A percentile compares a stretch with the other conserved stretches of the same genome.
Conservation (phyloP, 2,113 vertebrate genomes). For the Trinectes maculatus region DNA sequence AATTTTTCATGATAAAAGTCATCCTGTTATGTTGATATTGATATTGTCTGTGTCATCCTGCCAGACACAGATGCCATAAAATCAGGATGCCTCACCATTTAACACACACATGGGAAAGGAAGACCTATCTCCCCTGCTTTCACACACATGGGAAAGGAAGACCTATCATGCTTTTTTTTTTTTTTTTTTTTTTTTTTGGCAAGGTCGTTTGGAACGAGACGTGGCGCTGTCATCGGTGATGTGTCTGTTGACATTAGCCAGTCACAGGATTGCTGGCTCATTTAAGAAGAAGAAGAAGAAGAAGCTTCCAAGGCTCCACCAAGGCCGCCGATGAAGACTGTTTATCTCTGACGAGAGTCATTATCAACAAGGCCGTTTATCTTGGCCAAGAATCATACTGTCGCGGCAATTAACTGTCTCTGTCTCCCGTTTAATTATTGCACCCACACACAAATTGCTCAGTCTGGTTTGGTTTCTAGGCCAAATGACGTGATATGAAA, state of each 20-base stretch:
- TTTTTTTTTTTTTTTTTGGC: constrained; percentile 10
- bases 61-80: not conserved
- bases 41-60: not conserved
- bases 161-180: too few relatives aligned
- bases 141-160: not conserved
- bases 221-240: constrained; percentile 40
- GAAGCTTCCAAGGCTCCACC: constrained; percentile 63
- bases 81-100: constrained; percentile 17
- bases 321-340: constrained; percentile 50
- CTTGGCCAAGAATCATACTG: constrained; percentile 36
- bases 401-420: constrained; percentile 20
- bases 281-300: constrained; percentile 41
- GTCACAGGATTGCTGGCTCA: constrained; percentile 56
- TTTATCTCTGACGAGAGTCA: constrained; percentile 60
- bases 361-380: constrained; percentile 61
- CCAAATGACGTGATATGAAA: constrained; percentile 17
- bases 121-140: not conserved
- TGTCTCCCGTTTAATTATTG: constrained; percentile 32
- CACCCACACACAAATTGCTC: not conserved
- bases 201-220: constrained; percentile 52
- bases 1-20: too few relatives aligned
- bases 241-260: constrained; percentile 53
- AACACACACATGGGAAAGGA: constrained; percentile 5
- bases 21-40: too few relatives aligned
- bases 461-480: constrained; percentile 14